Percentiles rank a stretch among this genome's conserved stretches.
Evolutionary conservation across 2,888 invertebrate species (phyloP).

Genomic region (Priocnemis perturbator): DNA sequence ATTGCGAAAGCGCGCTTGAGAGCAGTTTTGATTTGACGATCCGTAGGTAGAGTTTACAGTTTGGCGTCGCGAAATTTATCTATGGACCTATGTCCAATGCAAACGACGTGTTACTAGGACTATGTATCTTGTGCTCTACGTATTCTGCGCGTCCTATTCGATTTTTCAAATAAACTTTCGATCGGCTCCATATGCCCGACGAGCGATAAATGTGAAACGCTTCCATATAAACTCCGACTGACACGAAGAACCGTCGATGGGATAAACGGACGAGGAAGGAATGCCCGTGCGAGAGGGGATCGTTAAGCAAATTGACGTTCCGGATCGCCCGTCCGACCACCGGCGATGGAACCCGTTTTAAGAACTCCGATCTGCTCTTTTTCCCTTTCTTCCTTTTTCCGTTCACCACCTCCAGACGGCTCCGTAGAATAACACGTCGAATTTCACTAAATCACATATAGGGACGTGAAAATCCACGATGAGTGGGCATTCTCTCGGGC

Average conservation of each 20-base stretch:
- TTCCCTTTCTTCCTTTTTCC: not conserved
- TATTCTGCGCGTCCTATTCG: too few relatives aligned
- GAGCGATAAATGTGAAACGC: not conserved
- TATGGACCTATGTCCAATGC: too few relatives aligned
- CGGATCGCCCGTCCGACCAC: slow-evolving; percentile 48
- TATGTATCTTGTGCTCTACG: too few relatives aligned
- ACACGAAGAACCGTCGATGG: slow-evolving; percentile 10
- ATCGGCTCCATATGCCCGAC: too few relatives aligned
- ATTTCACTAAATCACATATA: slow-evolving; percentile 8
- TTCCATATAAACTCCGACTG: slow-evolving; percentile 30
- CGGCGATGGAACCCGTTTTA: slow-evolving; percentile 38
- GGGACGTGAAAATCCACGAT: slow-evolving; percentile 19
- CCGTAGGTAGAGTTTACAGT: too few relatives aligned
- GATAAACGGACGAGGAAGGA: slow-evolving; percentile 13
- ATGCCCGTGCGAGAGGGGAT: slow-evolving; percentile 33
- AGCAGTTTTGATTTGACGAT: too few relatives aligned
- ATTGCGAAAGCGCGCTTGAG: too few relatives aligned
- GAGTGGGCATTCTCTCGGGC: too few relatives aligned
- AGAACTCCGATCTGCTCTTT: not conserved
- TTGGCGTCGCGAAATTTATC: too few relatives aligned
- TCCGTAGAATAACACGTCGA: slow-evolving; percentile 1
- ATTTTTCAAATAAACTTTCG: too few relatives aligned
- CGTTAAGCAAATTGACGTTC: slow-evolving; percentile 53
- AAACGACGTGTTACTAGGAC: too few relatives aligned
- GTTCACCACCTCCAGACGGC: too few relatives aligned